Conservation (phyloP, 2,797 vertebrate species). For the Hydrocynus forskahlii region DNA sequence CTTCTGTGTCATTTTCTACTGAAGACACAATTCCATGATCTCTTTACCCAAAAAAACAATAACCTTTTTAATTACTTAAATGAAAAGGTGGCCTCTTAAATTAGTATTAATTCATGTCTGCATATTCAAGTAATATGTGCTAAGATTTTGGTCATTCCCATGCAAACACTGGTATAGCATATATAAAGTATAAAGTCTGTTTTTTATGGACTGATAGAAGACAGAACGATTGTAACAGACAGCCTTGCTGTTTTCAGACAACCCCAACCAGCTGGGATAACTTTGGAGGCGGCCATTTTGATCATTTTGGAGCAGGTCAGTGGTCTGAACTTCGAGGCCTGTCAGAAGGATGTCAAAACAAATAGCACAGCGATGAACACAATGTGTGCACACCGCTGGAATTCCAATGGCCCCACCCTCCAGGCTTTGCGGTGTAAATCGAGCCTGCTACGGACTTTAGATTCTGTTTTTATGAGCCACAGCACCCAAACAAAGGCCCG, state of each 20-base stretch:
- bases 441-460: constrained; percentile 38
- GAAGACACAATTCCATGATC: too few relatives aligned
- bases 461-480: constrained; percentile 39
- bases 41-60: too few relatives aligned
- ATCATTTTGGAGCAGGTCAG: constrained; percentile 16
- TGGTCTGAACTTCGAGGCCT: constrained; percentile 36
- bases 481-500: constrained; percentile 47
- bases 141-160: too few relatives aligned
- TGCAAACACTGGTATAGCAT: too few relatives aligned
- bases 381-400: constrained; percentile 38
- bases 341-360: constrained; percentile 53
- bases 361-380: constrained; percentile 37
- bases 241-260: constrained; percentile 1
- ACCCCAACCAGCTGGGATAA: constrained; percentile 17
- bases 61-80: too few relatives aligned
- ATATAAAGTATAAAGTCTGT: too few relatives aligned
- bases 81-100: too few relatives aligned
- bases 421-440: constrained; percentile 31
- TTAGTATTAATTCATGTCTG: too few relatives aligned
- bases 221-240: constrained; percentile 21
- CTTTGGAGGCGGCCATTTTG: constrained; percentile 21
- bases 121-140: too few relatives aligned
- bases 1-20: too few relatives aligned
- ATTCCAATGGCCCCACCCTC: constrained; percentile 36
- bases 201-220: not conserved